Evolutionary conservation across 2,113 vertebrate genomes (phyloP).

Genomic region (Hystrix brachyura): DNA sequence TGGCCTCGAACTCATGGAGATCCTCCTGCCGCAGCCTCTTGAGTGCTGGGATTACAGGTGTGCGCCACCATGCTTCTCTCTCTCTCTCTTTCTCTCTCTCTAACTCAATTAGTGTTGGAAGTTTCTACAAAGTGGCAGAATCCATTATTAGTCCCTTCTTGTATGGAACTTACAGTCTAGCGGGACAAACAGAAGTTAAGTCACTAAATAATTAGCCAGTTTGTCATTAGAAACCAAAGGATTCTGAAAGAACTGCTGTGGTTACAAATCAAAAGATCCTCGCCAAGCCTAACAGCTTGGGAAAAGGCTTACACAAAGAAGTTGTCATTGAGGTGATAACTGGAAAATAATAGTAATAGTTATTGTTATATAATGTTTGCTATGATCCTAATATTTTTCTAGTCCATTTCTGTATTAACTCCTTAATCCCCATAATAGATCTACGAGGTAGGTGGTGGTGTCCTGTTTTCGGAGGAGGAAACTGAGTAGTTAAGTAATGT

Average conservation of each 20-base stretch:
- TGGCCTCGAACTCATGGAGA: background rate
- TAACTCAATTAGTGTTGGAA: background rate
- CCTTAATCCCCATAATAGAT: background rate
- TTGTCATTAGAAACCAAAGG: background rate
- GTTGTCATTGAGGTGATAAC: background rate
- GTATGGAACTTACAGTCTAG: background rate
- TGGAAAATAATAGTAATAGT: conserved; percentile 38
- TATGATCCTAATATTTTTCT: background rate
- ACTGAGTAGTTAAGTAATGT: background rate
- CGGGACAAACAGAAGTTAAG: conserved; percentile 16
- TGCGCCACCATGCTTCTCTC: background rate
- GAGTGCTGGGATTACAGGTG: background rate
- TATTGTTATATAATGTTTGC: background rate
- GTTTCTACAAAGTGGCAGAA: background rate
- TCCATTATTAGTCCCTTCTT: background rate
- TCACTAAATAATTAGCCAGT: background rate
- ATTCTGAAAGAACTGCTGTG: background rate
- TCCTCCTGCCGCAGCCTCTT: background rate
- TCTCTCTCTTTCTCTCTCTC: background rate
- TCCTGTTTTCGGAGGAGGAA: background rate
- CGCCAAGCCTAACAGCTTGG: background rate
- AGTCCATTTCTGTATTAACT: background rate
- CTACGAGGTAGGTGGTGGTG: background rate
- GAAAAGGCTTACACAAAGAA: conserved; percentile 4
- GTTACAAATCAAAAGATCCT: background rate